Evolutionary conservation across 2,888 invertebrate genomes (phyloP).

Genomic region (Eilema caniola): DNA sequence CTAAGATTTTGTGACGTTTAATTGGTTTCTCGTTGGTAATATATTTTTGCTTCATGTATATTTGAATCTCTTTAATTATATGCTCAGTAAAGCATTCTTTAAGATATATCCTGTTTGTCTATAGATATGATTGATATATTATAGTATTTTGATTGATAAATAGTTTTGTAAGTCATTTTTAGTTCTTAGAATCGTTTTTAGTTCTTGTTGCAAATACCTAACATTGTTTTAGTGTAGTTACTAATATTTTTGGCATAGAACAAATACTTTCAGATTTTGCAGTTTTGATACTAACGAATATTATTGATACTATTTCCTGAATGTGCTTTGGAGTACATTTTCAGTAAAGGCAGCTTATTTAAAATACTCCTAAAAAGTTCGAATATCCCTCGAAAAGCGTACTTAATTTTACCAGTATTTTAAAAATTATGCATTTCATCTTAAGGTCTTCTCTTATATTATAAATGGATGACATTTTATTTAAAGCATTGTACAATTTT

Average conservation of each 20-base stretch:
- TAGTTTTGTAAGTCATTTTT: constrained; percentile 52
- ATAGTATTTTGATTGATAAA: constrained; percentile 50
- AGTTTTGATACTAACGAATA: neutral
- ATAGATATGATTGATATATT: constrained; percentile 43
- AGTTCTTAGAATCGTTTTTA: constrained; percentile 47
- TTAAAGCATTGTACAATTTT: constrained; percentile 56
- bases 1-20: constrained; percentile 44
- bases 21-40: constrained; percentile 46
- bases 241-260: constrained; percentile 28
- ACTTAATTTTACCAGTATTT: constrained; percentile 68
- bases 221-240: constrained; percentile 49
- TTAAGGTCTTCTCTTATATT: constrained; percentile 34
- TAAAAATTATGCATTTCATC: constrained; percentile 24
- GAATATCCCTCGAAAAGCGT: constrained; percentile 39
- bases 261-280: neutral
- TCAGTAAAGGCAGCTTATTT: constrained; percentile 40
- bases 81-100: constrained; percentile 41
- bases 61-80: constrained; percentile 58
- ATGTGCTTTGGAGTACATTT: constrained; percentile 1
- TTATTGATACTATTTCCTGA: neutral
- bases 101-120: constrained; percentile 44
- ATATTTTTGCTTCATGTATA: constrained; percentile 54
- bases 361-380: constrained; percentile 20
- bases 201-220: constrained; percentile 42
- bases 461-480: constrained; percentile 44